phyloP scores from a whole-genome alignment of 2,797 vertebrate genomes.

The Morus bassanus region DNA sequence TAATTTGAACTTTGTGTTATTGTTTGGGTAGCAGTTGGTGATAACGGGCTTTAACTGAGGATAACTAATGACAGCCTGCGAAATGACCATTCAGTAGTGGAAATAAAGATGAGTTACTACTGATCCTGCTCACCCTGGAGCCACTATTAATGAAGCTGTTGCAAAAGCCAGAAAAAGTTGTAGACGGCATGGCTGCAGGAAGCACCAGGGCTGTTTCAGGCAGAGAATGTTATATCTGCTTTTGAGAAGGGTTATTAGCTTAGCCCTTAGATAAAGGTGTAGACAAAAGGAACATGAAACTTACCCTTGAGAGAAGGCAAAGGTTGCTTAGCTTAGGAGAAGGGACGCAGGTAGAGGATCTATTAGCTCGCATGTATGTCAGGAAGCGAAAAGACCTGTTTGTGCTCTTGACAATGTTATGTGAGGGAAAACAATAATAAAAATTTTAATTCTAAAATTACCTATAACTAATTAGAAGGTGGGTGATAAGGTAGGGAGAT shows the following conservation, averaged over 20 bases:
- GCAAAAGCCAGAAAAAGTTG: not conserved
- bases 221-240: accelerated
- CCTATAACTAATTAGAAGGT: not conserved
- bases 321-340: not conserved
- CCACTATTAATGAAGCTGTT: not conserved
- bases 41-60: not conserved
- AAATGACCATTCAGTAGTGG: not conserved
- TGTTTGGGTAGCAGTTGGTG: not conserved
- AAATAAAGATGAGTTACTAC: not conserved
- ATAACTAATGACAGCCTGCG: not conserved
- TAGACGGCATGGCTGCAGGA: not conserved
- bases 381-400: not conserved
- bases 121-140: not conserved
- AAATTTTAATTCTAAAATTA: not conserved
- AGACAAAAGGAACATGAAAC: not conserved
- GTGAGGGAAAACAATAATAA: not conserved
- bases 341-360: not conserved
- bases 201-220: not conserved
- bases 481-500: not conserved
- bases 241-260: not conserved
- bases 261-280: not conserved
- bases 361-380: accelerated
- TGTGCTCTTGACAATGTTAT: not conserved
- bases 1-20: not conserved
- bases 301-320: not conserved